phyloP scores from a whole-genome alignment of 2,888 invertebrate genomes.

The Chesias legatella region DNA sequence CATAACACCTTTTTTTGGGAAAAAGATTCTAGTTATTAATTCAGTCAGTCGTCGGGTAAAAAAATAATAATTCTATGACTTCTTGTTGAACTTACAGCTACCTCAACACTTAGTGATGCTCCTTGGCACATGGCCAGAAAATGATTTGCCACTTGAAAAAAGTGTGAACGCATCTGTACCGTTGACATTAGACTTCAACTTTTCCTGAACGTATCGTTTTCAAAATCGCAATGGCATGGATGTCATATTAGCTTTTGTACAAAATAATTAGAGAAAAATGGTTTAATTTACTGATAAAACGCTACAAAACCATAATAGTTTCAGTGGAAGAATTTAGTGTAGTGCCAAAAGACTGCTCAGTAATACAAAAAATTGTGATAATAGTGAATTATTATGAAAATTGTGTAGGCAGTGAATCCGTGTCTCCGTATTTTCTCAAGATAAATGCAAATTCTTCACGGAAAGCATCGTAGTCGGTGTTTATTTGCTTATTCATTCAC shows the following conservation, averaged over 20 bases:
- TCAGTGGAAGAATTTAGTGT: constrained; percentile 28
- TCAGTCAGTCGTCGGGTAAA: too few relatives aligned
- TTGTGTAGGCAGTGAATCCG: constrained; percentile 70
- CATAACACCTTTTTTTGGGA: too few relatives aligned
- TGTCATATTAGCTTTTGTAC: constrained; percentile 68
- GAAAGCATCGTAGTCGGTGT: constrained; percentile 37
- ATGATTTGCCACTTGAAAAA: background rate
- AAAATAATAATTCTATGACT: too few relatives aligned
- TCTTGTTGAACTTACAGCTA: too few relatives aligned
- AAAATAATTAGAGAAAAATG: constrained; percentile 51
- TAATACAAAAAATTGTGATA: constrained; percentile 34
- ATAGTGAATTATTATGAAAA: constrained; percentile 44
- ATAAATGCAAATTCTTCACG: constrained; percentile 45
- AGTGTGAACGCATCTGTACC: constrained; percentile 46
- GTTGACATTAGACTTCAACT: constrained; percentile 35
- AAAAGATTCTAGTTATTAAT: too few relatives aligned
- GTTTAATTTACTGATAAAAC: constrained; percentile 43
- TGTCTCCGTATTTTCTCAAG: constrained; percentile 56
- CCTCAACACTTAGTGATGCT: too few relatives aligned
- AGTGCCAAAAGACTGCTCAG: constrained; percentile 46
- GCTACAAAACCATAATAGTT: constrained; percentile 29
- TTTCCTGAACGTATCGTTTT: constrained; percentile 63
- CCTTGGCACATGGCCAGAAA: too few relatives aligned
- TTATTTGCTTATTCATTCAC: constrained; percentile 35
- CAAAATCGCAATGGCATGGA: constrained; percentile 72